Evolutionary conservation across 2,888 invertebrate species (phyloP).

Genomic region (Drosophila histrio): DNA sequence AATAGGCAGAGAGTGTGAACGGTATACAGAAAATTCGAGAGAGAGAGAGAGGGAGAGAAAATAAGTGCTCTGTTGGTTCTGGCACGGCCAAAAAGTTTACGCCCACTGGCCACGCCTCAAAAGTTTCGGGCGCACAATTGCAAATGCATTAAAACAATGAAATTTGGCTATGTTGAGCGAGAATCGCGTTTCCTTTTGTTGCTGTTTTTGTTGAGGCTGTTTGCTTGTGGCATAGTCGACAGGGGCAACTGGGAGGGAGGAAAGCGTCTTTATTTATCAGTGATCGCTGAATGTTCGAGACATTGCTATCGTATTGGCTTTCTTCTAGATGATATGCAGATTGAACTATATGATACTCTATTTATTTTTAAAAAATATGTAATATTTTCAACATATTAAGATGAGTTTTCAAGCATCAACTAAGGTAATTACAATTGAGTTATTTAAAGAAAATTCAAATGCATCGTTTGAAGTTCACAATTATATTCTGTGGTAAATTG

Average conservation of each 20-base stretch:
- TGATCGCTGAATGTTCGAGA: neutral
- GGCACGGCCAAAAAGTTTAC: conserved; percentile 36
- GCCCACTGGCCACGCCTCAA: conserved; percentile 36
- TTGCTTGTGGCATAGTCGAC: neutral
- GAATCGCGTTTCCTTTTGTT: conserved; percentile 34
- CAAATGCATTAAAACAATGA: conserved; percentile 66
- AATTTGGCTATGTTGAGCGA: conserved; percentile 26
- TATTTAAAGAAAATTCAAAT: too few relatives aligned
- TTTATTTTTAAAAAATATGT: too few relatives aligned
- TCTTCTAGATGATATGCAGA: too few relatives aligned
- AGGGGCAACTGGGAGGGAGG: neutral
- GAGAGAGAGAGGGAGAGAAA: neutral
- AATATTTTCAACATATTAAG: too few relatives aligned
- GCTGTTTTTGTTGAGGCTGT: conserved; percentile 8
- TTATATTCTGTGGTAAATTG: too few relatives aligned
- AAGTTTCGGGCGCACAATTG: conserved; percentile 47
- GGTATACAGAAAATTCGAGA: neutral
- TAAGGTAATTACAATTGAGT: too few relatives aligned
- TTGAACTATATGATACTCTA: too few relatives aligned
- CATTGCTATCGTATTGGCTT: too few relatives aligned
- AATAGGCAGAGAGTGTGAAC: conserved; percentile 9
- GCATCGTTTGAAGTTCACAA: too few relatives aligned
- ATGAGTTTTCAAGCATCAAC: too few relatives aligned
- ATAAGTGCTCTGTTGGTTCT: conserved; percentile 2
- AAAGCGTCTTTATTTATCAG: neutral